Evolutionary conservation across 2,888 invertebrate genomes (phyloP), one percentile per base, ranked within the genome.

Genomic region (Lasius platythorax): DNA sequence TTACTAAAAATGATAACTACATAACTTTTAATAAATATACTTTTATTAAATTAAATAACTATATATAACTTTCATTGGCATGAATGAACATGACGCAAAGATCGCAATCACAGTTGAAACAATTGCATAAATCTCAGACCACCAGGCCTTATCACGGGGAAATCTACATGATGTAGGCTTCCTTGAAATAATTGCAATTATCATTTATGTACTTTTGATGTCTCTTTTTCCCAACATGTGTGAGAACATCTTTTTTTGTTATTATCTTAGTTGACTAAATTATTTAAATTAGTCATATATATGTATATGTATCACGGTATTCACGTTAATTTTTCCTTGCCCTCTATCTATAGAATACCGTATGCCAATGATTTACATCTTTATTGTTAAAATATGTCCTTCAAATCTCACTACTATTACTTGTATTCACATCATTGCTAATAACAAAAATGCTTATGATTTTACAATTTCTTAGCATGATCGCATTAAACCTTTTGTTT

Each of bases 351-450:
- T 56, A 56, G 23, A 56, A 56, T 56, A 56, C 56, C 23, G 56
- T 56, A 56, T 56, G 56, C 56, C 56, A 56, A 56, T 56, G 56
- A 56, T 56, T 56, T 11, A 56, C 56, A 56, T 18, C 50, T 50
- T n/a, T 56, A 56, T 56, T 23, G 8, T 56, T 56, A 56, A 56
- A 56, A 56, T 56, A 18, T 3, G 3, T 56, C 56, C 23, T 56
- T 56, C 56, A 56, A 56, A 56, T 56, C 50, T 56, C 56, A 23
- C 56, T 56, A 56, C 18, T 56, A 56, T 23, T 56, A n/a, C 23
- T 23, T 23, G 23, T 23, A 23, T n/a, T 23, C 23, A 23, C 23
- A 23, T 23, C 23, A 23, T 23, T 23, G 56, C 56, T 56, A 56
- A 56, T 56, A 56, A 56, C 56, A 56, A 56, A 56, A 56, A 56